Base-by-base conservation (phyloP, 2,888 invertebrate genomes). In the Drosophila merina region DNA sequence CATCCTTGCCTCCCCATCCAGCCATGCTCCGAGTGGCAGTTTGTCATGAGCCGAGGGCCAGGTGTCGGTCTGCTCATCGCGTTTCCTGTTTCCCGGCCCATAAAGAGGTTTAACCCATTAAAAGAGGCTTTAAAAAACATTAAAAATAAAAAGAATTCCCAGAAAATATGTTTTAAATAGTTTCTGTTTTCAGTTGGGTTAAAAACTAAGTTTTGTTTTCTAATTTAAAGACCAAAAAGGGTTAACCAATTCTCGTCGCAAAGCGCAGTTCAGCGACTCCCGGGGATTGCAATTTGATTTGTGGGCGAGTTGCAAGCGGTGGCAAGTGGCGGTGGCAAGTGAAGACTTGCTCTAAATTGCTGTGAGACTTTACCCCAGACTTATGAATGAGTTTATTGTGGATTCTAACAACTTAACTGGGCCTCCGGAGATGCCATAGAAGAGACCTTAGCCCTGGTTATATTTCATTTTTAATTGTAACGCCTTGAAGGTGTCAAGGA, bases 281-380 rank as follows among this genome's bases (percentile, higher is more conserved):
- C 31, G 67, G 66, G 67, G 50, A 51, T 56, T 54, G 62, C 63
- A 56, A 72, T 72, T 72, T 72, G 71, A 72, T 72, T 72, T 72
- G 71, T 72, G 63, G 71, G 51, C 70, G 49, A 54, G 50, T 38
- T 36, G 20, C 20, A 20, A 20, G 20, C 20, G 2, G 20, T 20
- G 20, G 20, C 20, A 20, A 45, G 63, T 60, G 40, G 63, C 54
- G 42, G 62, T 63, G 63, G 44, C 57, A 52, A 70, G 59, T 54
- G 71, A 57, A 71, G 59, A 57, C 70, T 70, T 55, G 48, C 40
- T 57, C 71, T 50, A 71, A 72, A 72, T 72, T 72, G 71, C 71
- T 57, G 52, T 71, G 63, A 69, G 71, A 63, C 63, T 56, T 38
- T 49, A 36, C 42, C 54, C 49, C 54, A 60, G 60, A 69, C 70